These are phyloP conservation scores for Agonopterix heracliana DNA, from an alignment of 2,888 invertebrate genomes.

Conservation along the genomic window DNA sequence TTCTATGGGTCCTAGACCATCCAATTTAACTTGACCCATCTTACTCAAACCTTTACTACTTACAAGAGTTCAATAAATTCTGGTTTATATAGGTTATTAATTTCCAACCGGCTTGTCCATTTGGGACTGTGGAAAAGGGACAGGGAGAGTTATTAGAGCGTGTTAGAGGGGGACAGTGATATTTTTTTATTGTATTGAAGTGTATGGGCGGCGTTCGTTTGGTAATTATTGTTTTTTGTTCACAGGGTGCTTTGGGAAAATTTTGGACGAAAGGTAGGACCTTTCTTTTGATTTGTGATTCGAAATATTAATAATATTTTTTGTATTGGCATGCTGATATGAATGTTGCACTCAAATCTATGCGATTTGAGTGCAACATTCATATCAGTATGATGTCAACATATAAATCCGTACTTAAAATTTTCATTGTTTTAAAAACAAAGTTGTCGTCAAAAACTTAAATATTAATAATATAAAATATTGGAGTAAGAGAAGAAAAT, in stretches of 20 bases:
- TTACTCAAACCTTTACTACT: background rate
- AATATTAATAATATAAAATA: background rate
- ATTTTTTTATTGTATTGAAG: slow-evolving; percentile 6
- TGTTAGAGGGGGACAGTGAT: slow-evolving; percentile 5
- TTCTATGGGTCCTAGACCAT: slow-evolving; percentile 9
- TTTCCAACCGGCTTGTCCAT: slow-evolving; percentile 4
- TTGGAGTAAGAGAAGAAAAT: background rate
- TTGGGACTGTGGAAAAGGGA: slow-evolving; percentile 6
- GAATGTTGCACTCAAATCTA: background rate
- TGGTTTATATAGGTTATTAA: slow-evolving; percentile 9
- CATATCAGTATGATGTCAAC: background rate
- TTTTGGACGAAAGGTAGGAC: background rate
- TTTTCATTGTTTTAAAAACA: background rate
- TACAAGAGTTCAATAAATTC: background rate
- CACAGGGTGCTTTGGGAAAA: slow-evolving; percentile 3
- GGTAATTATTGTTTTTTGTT: slow-evolving; percentile 10
- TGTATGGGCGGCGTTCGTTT: slow-evolving; percentile 7
- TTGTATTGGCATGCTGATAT: background rate
- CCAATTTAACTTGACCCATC: background rate
- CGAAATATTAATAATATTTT: background rate
- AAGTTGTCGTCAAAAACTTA: background rate
- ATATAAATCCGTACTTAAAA: background rate
- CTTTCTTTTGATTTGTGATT: background rate
- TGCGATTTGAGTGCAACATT: background rate
- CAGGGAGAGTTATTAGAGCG: slow-evolving; percentile 3